These are phyloP conservation scores for Paraplagusia blochii DNA, from an alignment of 2,113 vertebrate species.

Conservation along the genomic window DNA sequence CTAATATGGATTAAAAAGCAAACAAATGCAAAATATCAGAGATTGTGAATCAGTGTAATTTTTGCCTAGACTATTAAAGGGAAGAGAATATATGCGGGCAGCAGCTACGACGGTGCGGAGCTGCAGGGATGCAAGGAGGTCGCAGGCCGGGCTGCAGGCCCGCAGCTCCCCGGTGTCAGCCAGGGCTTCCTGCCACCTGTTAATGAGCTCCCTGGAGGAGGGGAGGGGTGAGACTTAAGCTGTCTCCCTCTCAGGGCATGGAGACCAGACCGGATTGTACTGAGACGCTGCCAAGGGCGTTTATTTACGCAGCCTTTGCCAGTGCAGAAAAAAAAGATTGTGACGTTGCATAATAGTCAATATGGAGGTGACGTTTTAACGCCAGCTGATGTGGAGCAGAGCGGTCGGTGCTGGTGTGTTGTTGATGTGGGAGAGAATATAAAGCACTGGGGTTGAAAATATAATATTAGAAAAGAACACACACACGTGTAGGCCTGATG, in stretches of 20 bases:
- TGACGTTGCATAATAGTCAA: not conserved
- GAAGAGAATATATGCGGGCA: not conserved
- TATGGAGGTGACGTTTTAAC: not conserved
- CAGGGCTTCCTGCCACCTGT: slow-evolving; percentile 85
- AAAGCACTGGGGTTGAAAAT: too few species aligned
- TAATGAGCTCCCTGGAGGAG: slow-evolving; percentile 83
- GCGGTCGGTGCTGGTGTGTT: too few species aligned
- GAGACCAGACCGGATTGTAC: slow-evolving; percentile 37
- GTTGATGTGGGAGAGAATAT: too few species aligned
- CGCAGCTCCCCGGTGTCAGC: slow-evolving; percentile 65
- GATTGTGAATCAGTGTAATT: too few species aligned
- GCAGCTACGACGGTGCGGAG: slow-evolving; percentile 19
- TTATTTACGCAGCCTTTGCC: slow-evolving; percentile 37
- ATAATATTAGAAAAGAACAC: too few species aligned
- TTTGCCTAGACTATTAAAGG: not conserved
- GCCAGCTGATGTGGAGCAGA: not conserved
- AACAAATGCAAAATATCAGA: not conserved
- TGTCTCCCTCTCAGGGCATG: slow-evolving; percentile 41
- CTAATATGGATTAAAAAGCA: not conserved
- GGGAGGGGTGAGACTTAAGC: not conserved
- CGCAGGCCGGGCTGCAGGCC: slow-evolving; percentile 66
- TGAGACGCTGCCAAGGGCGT: slow-evolving; percentile 57
- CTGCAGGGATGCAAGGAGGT: slow-evolving; percentile 43
- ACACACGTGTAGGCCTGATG: too few species aligned
- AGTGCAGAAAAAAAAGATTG: slow-evolving; percentile 8